Conservation (phyloP, 2,113 vertebrate genomes). For the Dipodomys spectabilis region DNA sequence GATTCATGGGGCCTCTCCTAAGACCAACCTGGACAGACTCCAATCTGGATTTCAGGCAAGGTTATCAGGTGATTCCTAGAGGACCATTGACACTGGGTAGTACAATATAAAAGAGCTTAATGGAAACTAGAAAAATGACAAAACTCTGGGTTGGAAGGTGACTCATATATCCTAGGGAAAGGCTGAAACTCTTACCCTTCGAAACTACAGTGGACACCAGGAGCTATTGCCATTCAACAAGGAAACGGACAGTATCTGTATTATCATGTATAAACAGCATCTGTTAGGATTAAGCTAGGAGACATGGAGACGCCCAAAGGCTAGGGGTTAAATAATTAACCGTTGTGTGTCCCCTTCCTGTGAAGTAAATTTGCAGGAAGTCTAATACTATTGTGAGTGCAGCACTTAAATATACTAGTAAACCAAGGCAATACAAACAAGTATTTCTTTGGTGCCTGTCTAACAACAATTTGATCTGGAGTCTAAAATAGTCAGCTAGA, state of each 20-base stretch:
- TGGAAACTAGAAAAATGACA: conserved; percentile 19
- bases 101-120: not conserved
- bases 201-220: not conserved
- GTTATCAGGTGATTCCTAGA: not conserved
- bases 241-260: not conserved
- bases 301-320: not conserved
- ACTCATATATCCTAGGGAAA: not conserved
- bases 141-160: not conserved
- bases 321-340: not conserved
- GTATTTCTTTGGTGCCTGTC: too few species aligned
- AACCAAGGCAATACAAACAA: too few species aligned
- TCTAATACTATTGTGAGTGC: too few species aligned
- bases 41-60: not conserved
- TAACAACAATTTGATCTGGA: too few species aligned
- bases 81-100: not conserved
- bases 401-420: too few species aligned
- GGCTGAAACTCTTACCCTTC: not conserved
- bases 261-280: not conserved
- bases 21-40: not conserved
- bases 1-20: not conserved
- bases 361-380: not conserved
- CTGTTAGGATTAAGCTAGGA: not conserved
- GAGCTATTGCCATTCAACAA: rapidly evolving
- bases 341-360: not conserved
- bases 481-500: too few species aligned